Conservation (phyloP, 2,113 vertebrate genomes). For the Paradoxurus hermaphroditus region DNA sequence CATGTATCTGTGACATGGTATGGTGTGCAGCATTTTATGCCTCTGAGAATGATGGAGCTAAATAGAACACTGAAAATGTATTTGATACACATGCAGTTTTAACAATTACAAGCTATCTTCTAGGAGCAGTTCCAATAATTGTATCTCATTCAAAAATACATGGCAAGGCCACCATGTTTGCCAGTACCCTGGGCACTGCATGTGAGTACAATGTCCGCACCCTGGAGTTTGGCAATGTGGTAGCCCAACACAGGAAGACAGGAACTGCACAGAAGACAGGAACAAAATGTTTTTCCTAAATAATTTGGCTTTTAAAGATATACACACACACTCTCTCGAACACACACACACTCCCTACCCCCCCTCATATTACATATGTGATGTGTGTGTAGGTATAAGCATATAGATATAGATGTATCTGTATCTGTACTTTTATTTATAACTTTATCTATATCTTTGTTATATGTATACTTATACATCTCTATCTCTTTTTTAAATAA, state of each 20-base stretch:
- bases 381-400: background rate
- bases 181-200: too few relatives aligned
- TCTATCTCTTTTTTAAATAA: background rate
- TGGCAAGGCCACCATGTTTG: background rate
- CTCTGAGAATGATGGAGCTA: background rate
- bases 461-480: background rate
- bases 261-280: background rate
- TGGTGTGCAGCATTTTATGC: background rate
- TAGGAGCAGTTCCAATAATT: background rate
- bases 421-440: background rate
- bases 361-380: background rate
- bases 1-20: background rate
- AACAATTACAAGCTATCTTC: background rate
- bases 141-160: background rate
- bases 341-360: background rate
- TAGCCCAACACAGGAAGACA: too few relatives aligned
- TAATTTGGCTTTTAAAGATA: background rate
- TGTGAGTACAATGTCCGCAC: accelerated
- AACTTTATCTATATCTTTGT: background rate
- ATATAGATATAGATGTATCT: background rate
- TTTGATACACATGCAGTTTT: background rate
- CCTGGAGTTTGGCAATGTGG: background rate
- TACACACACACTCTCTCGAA: background rate
- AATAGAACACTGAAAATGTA: background rate
- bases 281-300: background rate